Base-by-base conservation (phyloP, 2,113 vertebrate species). In the Podiceps cristatus region DNA sequence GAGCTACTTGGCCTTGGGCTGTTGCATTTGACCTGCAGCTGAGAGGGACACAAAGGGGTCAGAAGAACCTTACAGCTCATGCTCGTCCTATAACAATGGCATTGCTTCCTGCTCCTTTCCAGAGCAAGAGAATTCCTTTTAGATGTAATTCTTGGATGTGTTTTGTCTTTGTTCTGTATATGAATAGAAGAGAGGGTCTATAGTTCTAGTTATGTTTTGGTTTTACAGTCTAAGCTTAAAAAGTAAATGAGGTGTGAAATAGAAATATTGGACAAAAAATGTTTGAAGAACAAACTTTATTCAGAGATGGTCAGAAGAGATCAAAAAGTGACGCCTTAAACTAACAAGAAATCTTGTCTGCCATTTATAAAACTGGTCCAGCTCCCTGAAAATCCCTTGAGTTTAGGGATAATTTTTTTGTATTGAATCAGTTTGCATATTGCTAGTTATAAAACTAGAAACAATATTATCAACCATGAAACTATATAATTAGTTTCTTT, bases 401-500 rank as follows among this genome's bases (percentile, higher is more conserved):
- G 37, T 87, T 97, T 75, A 81, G 37, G 66, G 47, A 90, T 91
- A 91, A 19, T 68, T 88, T 93, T 90, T 93, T 93, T 96, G 85
- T 85, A 93, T 64, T 90, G 88, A 91, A 96, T 96, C 45, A 31
- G 90, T 97, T 96, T 97, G 28, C 67, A 90, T 92, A 90, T 94
- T 96, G 67, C 60, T 83, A 97, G 93, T 97, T 97, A 96, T 96
- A 96, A 97, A 97, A 95, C 94, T 88, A 96, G 96, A 98, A 97
- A 97, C 69, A 88, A 68, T 96, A 96, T 98, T 98, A 98, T 97
- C 97, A 98, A 90, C 95, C 45, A 6, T 98, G 97, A 98, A 98
- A 97, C 86, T 93, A 87, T 94, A 90, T 97, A 98, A 98, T 98
- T 97, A 98, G 96, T 97, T 97, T 98, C 97, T 96, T 98, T 98